A percentile compares a stretch with the other conserved stretches of the same genome.
phyloP scores from a whole-genome alignment of 2,888 invertebrate genomes.

The Oscheius sp. region DNA sequence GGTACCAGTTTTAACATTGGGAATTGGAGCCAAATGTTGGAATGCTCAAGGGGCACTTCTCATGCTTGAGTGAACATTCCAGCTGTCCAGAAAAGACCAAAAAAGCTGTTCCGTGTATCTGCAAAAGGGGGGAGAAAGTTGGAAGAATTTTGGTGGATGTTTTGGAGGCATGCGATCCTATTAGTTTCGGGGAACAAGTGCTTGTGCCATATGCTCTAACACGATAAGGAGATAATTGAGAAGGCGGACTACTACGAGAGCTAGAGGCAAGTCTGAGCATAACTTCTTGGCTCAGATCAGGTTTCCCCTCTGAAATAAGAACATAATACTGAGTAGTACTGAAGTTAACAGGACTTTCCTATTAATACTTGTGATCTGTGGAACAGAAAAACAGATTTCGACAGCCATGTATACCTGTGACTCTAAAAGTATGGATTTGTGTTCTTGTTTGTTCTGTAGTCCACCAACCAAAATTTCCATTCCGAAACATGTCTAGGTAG shows the following conservation, averaged over 20 bases:
- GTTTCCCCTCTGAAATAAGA: conserved; percentile 4
- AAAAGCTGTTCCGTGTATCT: conserved; percentile 11
- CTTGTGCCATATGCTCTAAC: conserved; percentile 17
- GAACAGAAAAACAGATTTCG: too few species aligned
- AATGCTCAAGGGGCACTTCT: neutral
- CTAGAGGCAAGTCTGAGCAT: neutral
- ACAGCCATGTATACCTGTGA: neutral
- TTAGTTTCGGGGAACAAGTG: conserved; percentile 10
- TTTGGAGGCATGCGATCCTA: neutral
- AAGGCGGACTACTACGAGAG: neutral
- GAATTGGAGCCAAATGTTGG: neutral
- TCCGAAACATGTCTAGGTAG: too few species aligned
- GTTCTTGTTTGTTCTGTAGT: too few species aligned
- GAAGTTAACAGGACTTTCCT: neutral
- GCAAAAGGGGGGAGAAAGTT: neutral
- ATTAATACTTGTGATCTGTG: neutral
- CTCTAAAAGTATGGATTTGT: neutral
- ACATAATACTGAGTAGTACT: neutral
- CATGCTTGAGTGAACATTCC: neutral
- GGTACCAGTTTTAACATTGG: neutral
- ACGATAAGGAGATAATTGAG: conserved; percentile 25
- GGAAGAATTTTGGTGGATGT: neutral
- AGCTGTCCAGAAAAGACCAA: neutral
- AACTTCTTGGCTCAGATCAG: conserved; percentile 1
- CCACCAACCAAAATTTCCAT: too few species aligned